These are phyloP conservation scores for Melanotaenia trifasciata DNA, from an alignment of 2,797 vertebrate genomes.

Conservation along the genomic window DNA sequence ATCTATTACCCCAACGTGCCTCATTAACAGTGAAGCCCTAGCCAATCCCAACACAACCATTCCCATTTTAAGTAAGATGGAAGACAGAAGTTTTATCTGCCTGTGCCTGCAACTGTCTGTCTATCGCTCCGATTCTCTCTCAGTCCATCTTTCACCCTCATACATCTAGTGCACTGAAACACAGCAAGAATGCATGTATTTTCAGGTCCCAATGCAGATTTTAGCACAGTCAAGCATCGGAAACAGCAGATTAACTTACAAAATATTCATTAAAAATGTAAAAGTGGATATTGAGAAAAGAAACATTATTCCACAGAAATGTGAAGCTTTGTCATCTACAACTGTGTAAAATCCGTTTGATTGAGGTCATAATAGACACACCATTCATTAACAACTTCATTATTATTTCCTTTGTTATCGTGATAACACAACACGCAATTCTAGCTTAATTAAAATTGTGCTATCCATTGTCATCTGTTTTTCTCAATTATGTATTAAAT, in stretches of 20 bases:
- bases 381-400: slow-evolving; percentile 48
- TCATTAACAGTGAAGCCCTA: slow-evolving; percentile 67
- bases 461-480: slow-evolving; percentile 53
- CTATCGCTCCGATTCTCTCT: slow-evolving; percentile 9
- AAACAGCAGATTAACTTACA: slow-evolving; percentile 10
- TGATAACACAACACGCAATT: slow-evolving; percentile 37
- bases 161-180: slow-evolving; percentile 9
- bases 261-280: slow-evolving; percentile 30
- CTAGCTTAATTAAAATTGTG: slow-evolving; percentile 57
- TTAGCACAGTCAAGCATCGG: no score
- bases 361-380: slow-evolving; percentile 49
- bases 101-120: slow-evolving; percentile 27
- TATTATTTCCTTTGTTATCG: slow-evolving; percentile 38
- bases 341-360: slow-evolving; percentile 43
- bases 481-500: slow-evolving; percentile 49
- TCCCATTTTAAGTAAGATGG: slow-evolving; percentile 73
- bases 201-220: slow-evolving; percentile 14
- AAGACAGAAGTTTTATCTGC: slow-evolving; percentile 53
- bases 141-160: slow-evolving; percentile 19
- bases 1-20: slow-evolving; percentile 71
- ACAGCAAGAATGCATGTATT: slow-evolving; percentile 11
- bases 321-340: slow-evolving; percentile 16
- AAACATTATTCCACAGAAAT: background rate
- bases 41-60: slow-evolving; percentile 70
- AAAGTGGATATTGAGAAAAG: slow-evolving; percentile 17